Evolutionary conservation across 2,888 invertebrate genomes (phyloP).

Genomic region (Thereva unica): DNA sequence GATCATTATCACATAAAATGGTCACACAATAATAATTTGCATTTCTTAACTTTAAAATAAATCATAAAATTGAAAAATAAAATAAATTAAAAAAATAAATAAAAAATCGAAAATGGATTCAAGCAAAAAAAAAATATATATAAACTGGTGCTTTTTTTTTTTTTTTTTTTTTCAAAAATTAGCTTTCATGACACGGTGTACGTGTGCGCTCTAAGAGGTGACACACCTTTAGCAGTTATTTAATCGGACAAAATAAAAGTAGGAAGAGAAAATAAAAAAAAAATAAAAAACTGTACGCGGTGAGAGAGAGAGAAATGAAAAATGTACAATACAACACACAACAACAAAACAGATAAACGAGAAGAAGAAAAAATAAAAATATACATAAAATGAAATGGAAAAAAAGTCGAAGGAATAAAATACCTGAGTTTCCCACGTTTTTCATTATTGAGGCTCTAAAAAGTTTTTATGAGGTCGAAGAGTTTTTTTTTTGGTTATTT

Average conservation of each 20-base stretch:
- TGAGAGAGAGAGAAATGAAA: conserved; percentile 37
- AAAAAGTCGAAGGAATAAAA: conserved; percentile 6
- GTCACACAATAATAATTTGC: too few relatives aligned
- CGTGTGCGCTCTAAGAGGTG: conserved; percentile 38
- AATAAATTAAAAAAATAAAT: too few relatives aligned
- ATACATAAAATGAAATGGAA: conserved; percentile 9
- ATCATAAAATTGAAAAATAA: too few relatives aligned
- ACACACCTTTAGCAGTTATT: conserved; percentile 49
- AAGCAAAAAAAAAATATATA: not conserved
- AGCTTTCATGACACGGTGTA: conserved; percentile 45
- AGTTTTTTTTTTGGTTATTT: too few relatives aligned
- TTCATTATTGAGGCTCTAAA: conserved; percentile 1
- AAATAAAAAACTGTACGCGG: conserved; percentile 34
- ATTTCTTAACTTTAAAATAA: too few relatives aligned
- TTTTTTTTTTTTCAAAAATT: too few relatives aligned
- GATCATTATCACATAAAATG: too few relatives aligned
- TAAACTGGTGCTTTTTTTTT: conserved; percentile 7
- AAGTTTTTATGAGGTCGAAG: conserved; percentile 12
- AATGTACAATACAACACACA: conserved; percentile 11
- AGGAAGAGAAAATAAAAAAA: conserved; percentile 41
- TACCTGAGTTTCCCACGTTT: conserved; percentile 21
- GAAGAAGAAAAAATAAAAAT: not conserved
- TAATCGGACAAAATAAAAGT: conserved; percentile 45
- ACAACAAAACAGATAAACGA: too few relatives aligned
- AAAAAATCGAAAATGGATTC: too few relatives aligned